These are phyloP conservation scores for Diceros bicornis DNA, from an alignment of 2,797 vertebrate genomes.

Conservation along the genomic window DNA sequence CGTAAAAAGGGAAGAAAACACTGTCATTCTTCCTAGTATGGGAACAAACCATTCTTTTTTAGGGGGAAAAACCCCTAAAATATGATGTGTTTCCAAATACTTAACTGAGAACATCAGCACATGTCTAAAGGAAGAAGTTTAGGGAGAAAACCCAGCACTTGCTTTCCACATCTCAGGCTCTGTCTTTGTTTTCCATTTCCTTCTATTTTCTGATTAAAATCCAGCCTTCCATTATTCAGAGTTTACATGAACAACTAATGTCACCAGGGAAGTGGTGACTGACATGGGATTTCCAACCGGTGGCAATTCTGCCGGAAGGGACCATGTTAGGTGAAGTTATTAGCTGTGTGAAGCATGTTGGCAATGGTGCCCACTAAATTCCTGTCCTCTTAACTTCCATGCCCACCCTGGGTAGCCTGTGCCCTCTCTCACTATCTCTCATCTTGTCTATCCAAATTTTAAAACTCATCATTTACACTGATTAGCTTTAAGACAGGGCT, in stretches of 20 bases:
- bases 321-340: neutral
- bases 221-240: conserved; percentile 9
- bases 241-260: conserved; percentile 12
- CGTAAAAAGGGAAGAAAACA: conserved; percentile 79
- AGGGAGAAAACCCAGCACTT: neutral
- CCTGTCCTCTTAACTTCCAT: neutral
- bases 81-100: conserved; percentile 70
- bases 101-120: conserved; percentile 47
- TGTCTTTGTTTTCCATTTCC: conserved; percentile 69
- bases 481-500: neutral
- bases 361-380: neutral
- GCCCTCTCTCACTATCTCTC: neutral
- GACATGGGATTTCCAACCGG: conserved; percentile 66
- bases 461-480: neutral
- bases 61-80: neutral
- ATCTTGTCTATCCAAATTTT: neutral
- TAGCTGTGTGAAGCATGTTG: neutral
- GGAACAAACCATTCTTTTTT: conserved; percentile 79
- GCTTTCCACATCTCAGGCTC: neutral
- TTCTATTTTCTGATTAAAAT: conserved; percentile 70
- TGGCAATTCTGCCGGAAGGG: neutral
- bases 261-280: conserved; percentile 60
- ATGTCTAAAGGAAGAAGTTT: neutral
- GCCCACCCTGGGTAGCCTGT: neutral
- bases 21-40: conserved; percentile 77